Evolutionary conservation across 1,140 invertebrate species (phyloP).

Genomic region (Penaeus indicus): DNA sequence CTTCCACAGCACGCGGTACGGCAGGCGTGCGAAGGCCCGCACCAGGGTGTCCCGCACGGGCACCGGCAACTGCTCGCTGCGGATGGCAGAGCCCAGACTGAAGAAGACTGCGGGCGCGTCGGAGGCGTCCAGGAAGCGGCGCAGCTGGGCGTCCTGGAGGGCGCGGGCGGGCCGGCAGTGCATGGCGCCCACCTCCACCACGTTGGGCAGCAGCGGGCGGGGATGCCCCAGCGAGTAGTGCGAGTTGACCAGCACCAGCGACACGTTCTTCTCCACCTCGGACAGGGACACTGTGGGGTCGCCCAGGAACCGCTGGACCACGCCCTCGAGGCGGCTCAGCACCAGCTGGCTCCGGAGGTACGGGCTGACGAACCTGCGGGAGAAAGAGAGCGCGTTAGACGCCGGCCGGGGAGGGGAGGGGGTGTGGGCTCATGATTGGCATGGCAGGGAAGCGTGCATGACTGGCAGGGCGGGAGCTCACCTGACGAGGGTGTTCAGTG

Average conservation of each 20-base stretch:
- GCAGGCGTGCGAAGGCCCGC: conserved; percentile 60
- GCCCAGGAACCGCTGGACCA: conserved; percentile 59
- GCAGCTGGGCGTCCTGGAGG: conserved; percentile 60
- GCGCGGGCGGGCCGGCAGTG: conserved; percentile 70
- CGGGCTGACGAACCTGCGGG: conserved; percentile 44
- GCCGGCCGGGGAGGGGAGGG: neutral
- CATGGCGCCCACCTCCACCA: conserved; percentile 76
- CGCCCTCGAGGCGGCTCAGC: conserved; percentile 55
- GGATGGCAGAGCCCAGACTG: conserved; percentile 62
- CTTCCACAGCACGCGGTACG: conserved; percentile 66
- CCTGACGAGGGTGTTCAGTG: conserved; percentile 66
- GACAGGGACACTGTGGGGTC: conserved; percentile 67
- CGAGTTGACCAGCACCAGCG: conserved; percentile 75
- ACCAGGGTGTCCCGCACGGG: conserved; percentile 41
- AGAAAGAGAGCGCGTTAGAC: neutral
- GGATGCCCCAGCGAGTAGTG: conserved; percentile 73
- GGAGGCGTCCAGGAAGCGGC: conserved; percentile 52
- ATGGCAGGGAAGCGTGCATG: too few relatives aligned
- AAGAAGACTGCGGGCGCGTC: conserved; percentile 60
- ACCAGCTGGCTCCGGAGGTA: conserved; percentile 54
- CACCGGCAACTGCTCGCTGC: conserved; percentile 58
- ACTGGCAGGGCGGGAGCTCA: neutral
- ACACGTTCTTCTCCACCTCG: conserved; percentile 71
- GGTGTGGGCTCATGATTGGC: too few relatives aligned
- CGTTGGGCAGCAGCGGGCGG: conserved; percentile 71